Evolutionary conservation across 2,113 vertebrate genomes (phyloP).

Genomic region (Salminus brasiliensis): DNA sequence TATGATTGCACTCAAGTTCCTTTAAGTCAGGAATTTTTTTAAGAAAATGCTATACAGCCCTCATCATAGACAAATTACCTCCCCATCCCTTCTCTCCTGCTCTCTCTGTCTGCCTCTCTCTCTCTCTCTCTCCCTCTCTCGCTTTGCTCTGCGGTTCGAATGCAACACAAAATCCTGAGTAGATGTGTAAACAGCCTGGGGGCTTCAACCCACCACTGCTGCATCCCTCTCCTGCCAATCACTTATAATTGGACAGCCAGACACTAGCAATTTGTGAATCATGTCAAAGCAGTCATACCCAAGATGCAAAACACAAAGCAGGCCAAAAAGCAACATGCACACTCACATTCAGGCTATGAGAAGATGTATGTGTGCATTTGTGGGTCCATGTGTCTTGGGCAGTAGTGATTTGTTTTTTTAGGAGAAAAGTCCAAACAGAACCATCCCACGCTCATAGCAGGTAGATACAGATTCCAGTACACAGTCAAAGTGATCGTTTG

Average conservation of each 20-base stretch:
- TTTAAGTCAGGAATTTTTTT: constrained; percentile 51
- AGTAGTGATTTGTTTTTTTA: background rate
- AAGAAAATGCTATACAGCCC: constrained; percentile 58
- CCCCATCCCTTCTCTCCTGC: constrained; percentile 46
- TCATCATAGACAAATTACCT: constrained; percentile 69
- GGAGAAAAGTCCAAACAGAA: background rate
- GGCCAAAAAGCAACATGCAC: background rate
- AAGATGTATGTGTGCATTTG: constrained; percentile 8
- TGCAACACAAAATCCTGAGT: constrained; percentile 59
- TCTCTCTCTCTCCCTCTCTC: constrained; percentile 27
- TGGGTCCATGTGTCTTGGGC: background rate
- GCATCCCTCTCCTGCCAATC: constrained; percentile 70
- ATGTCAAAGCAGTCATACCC: constrained; percentile 52
- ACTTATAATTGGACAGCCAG: constrained; percentile 73
- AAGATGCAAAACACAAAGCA: constrained; percentile 46
- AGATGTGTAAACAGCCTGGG: constrained; percentile 67
- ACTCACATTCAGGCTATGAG: background rate
- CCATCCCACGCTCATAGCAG: background rate
- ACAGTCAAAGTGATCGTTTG: background rate
- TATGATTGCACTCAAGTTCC: background rate
- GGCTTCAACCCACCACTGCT: constrained; percentile 56
- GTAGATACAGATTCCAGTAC: background rate
- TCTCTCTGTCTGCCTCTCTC: background rate
- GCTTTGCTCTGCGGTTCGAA: constrained; percentile 40
- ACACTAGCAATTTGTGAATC: constrained; percentile 62